phyloP scores from a whole-genome alignment of 2,888 invertebrate species.

The Drosophila koepferae region DNA sequence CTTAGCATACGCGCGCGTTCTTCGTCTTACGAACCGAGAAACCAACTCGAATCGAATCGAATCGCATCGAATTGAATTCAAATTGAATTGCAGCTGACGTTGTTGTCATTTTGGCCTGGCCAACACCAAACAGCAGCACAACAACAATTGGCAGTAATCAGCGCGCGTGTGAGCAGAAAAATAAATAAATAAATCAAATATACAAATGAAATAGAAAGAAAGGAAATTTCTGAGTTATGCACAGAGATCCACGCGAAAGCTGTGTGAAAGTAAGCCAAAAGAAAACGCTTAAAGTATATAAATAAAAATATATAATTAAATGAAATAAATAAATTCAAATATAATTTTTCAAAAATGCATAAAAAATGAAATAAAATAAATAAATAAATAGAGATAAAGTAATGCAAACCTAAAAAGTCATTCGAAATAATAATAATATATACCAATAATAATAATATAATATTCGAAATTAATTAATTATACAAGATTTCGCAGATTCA shows the following conservation, averaged over 20 bases:
- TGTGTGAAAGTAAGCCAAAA: slow-evolving; percentile 50
- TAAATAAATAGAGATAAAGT: not conserved
- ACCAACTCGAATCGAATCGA: slow-evolving; percentile 53
- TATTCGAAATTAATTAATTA: too few species aligned
- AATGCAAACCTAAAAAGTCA: not conserved
- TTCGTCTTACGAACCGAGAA: slow-evolving; percentile 32
- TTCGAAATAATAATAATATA: not conserved
- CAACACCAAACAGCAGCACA: slow-evolving; percentile 31
- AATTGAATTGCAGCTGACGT: slow-evolving; percentile 41
- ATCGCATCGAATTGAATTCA: slow-evolving; percentile 18
- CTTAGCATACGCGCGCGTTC: slow-evolving; percentile 43
- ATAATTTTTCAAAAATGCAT: not conserved
- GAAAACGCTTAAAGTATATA: not conserved
- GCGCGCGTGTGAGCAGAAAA: slow-evolving; percentile 68
- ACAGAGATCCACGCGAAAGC: slow-evolving; percentile 33
- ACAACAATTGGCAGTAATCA: slow-evolving; percentile 54
- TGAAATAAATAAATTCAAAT: not conserved
- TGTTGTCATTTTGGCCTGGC: slow-evolving; percentile 61
- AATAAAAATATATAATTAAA: not conserved
- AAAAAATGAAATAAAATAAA: slow-evolving; percentile 14
- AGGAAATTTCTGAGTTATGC: slow-evolving; percentile 31
- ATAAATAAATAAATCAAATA: slow-evolving; percentile 5
- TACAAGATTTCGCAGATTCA: too few species aligned
- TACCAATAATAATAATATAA: too few species aligned
- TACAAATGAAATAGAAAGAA: not conserved